Conservation (phyloP, 2,888 invertebrate species). For the Agrotis clavis region DNA sequence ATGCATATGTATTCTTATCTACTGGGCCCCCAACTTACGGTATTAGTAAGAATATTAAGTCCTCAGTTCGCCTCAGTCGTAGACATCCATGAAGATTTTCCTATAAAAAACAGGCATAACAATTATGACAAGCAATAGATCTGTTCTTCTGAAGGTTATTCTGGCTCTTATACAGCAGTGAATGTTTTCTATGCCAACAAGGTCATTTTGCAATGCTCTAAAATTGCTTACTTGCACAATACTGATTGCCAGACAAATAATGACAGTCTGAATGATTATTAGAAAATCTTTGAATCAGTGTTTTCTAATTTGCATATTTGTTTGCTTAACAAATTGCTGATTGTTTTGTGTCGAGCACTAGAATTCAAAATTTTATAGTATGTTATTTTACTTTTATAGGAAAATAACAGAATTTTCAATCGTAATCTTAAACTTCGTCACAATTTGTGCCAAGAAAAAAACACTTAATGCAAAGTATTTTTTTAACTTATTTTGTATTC, state of each 20-base stretch:
- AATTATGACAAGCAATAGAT: slow-evolving; percentile 9
- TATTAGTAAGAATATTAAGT: too few species aligned
- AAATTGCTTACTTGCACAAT: slow-evolving; percentile 18
- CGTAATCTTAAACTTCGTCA: not conserved
- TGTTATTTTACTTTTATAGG: not conserved
- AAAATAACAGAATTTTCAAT: not conserved
- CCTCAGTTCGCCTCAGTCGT: too few species aligned
- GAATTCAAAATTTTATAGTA: not conserved
- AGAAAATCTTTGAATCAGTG: not conserved
- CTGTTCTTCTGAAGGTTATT: slow-evolving; percentile 31
- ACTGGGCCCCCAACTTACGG: too few species aligned
- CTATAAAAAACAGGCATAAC: too few species aligned
- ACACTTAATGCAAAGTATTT: too few species aligned
- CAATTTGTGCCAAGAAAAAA: too few species aligned
- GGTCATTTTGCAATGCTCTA: slow-evolving; percentile 40
- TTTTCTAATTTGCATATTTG: not conserved
- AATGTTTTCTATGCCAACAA: slow-evolving; percentile 48
- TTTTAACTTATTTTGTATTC: not conserved
- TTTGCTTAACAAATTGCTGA: slow-evolving; percentile 5
- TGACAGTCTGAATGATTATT: not conserved
- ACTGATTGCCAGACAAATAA: not conserved
- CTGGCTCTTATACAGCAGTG: slow-evolving; percentile 1
- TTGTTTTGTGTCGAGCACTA: not conserved
- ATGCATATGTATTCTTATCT: too few species aligned
- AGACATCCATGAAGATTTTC: too few species aligned